Percentiles rank a stretch among this genome's conserved stretches.
Evolutionary conservation across 2,797 vertebrate genomes (phyloP).

Genomic region (Tenualosa ilisha): DNA sequence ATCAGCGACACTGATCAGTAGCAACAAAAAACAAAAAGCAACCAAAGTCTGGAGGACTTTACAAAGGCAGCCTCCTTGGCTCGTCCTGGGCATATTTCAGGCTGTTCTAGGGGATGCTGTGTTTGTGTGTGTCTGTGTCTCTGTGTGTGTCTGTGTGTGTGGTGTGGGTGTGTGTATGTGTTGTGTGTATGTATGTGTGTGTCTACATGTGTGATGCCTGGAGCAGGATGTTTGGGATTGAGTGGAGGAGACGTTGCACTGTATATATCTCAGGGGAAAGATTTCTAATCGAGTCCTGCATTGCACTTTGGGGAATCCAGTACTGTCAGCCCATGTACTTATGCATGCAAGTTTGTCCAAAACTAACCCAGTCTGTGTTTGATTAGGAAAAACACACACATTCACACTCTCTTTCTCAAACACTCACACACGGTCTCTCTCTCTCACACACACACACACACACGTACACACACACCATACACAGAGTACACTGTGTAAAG

Average conservation of each 20-base stretch:
- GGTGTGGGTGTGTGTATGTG: too few species aligned
- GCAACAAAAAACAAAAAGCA: too few species aligned
- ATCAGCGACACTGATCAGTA: too few species aligned
- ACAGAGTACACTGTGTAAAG: background rate
- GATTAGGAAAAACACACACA: background rate
- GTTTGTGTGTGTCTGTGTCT: too few species aligned
- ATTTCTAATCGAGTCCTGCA: background rate
- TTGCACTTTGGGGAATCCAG: background rate
- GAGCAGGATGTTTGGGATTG: background rate
- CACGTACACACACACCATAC: background rate
- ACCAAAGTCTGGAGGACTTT: too few species aligned
- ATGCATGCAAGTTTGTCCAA: background rate
- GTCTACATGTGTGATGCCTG: background rate
- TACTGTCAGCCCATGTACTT: background rate
- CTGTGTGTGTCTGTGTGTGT: too few species aligned
- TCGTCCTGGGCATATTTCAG: background rate
- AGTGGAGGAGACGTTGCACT: background rate
- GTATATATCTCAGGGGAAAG: background rate
- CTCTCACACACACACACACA: background rate
- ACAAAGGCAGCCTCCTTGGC: background rate
- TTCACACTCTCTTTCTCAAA: background rate
- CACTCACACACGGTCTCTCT: background rate
- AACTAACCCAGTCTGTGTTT: background rate
- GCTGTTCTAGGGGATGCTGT: background rate
- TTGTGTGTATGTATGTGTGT: too few species aligned